A percentile compares a stretch with the other conserved stretches of the same genome.
These are phyloP conservation scores for Zapornia atra DNA, from an alignment of 2,113 vertebrate species.

Conservation along the genomic window DNA sequence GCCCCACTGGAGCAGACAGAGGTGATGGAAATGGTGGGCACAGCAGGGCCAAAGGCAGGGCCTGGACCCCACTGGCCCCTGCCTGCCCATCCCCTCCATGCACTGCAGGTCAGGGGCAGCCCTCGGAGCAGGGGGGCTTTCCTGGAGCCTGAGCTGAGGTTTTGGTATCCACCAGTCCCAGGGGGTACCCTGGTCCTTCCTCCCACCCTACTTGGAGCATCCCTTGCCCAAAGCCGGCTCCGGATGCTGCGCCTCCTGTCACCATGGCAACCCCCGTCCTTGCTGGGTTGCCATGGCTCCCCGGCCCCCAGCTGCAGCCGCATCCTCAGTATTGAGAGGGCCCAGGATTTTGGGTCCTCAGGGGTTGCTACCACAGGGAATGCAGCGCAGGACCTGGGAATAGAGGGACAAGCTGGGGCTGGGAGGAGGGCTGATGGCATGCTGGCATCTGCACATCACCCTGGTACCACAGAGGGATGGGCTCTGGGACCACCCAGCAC, in stretches of 20 bases:
- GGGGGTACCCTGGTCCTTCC: not conserved
- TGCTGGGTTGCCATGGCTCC: slow-evolving; percentile 53
- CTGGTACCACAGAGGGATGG: rapidly evolving
- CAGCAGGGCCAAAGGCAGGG: not conserved
- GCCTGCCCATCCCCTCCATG: not conserved
- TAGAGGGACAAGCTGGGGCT: rapidly evolving
- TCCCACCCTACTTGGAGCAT: slow-evolving; percentile 31
- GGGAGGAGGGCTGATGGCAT: not conserved
- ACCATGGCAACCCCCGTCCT: slow-evolving; percentile 60
- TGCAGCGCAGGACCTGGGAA: rapidly evolving
- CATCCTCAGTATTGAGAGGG: not conserved
- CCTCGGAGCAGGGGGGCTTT: not conserved
- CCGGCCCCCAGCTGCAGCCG: slow-evolving; percentile 25
- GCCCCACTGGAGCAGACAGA: not conserved
- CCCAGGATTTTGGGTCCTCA: not conserved
- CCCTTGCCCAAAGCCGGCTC: not conserved
- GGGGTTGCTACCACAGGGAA: not conserved
- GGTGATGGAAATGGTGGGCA: not conserved
- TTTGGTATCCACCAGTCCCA: not conserved
- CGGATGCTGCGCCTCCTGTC: not conserved
- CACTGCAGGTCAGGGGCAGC: not conserved
- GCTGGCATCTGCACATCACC: not conserved
- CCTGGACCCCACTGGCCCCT: not conserved
- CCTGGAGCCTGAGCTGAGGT: rapidly evolving
- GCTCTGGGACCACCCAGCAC: not conserved